These are phyloP conservation scores for Syngnathus acus DNA, from an alignment of 2,797 vertebrate genomes.

Conservation along the genomic window DNA sequence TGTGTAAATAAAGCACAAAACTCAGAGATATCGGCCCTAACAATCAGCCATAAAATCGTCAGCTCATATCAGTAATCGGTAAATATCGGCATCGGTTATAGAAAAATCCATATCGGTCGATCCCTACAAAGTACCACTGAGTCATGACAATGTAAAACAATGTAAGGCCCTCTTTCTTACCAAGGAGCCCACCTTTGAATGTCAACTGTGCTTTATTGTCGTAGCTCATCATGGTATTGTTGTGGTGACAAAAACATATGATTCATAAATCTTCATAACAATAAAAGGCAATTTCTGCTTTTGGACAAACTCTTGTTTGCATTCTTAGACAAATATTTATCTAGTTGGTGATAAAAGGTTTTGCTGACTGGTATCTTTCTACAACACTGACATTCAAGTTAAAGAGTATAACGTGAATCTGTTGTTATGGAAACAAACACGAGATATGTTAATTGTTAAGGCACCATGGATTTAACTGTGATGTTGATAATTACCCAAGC, in stretches of 20 bases:
- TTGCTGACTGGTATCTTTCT: conserved; percentile 4
- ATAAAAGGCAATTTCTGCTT: not conserved
- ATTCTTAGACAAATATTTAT: not conserved
- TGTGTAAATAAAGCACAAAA: no score
- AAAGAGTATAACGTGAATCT: not conserved
- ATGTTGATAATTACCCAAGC: conserved; percentile 1
- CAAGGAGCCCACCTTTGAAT: no score
- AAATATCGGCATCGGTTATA: no score
- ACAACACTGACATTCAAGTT: not conserved
- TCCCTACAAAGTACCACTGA: no score
- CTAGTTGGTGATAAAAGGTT: not conserved
- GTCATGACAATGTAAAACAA: no score
- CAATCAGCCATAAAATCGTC: no score
- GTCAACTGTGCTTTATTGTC: not conserved
- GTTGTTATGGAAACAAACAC: conserved; percentile 25
- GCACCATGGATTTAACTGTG: not conserved
- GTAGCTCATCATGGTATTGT: not conserved
- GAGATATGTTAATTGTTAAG: not conserved
- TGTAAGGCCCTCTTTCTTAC: no score
- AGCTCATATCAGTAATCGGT: no score
- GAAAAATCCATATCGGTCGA: no score
- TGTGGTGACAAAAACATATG: not conserved
- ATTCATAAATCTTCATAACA: not conserved
- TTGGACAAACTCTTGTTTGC: not conserved
- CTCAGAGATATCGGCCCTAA: no score